Evolutionary conservation across 2,797 vertebrate species (phyloP).

Genomic region (Valencia hispanica): DNA sequence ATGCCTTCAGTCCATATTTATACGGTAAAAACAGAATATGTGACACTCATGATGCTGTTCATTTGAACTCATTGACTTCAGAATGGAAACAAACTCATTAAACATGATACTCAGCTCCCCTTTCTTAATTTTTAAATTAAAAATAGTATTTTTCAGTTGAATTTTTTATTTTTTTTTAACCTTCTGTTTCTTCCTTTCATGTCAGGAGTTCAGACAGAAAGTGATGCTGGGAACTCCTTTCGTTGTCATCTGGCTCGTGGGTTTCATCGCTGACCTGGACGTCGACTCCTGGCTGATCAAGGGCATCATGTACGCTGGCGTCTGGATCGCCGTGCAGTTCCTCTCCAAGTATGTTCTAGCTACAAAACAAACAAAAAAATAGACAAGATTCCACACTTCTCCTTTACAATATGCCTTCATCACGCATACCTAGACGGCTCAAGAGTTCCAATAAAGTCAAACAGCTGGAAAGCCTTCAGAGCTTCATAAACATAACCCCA

Average conservation of each 20-base stretch:
- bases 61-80: neutral
- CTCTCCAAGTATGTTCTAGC: constrained; percentile 92
- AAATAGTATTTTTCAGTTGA: too few species aligned
- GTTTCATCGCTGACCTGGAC: constrained; percentile 97
- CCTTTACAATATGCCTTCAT: neutral
- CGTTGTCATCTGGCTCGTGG: constrained; percentile 97
- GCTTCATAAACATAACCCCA: too few species aligned
- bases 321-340: constrained; percentile 96
- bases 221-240: constrained; percentile 99
- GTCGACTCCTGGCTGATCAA: constrained; percentile 99
- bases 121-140: neutral
- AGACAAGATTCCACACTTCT: neutral
- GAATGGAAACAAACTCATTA: neutral
- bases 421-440: too few species aligned
- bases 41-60: neutral
- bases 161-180: neutral
- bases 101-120: neutral
- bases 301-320: constrained; percentile 92
- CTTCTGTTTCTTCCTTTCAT: neutral
- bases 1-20: neutral
- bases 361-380: neutral
- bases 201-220: constrained; percentile 96
- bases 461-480: too few species aligned
- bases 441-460: too few species aligned
- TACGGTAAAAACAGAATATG: neutral